These are phyloP conservation scores for Phylloscopus collybita DNA, from an alignment of 2,797 vertebrate genomes.

Conservation along the genomic window DNA sequence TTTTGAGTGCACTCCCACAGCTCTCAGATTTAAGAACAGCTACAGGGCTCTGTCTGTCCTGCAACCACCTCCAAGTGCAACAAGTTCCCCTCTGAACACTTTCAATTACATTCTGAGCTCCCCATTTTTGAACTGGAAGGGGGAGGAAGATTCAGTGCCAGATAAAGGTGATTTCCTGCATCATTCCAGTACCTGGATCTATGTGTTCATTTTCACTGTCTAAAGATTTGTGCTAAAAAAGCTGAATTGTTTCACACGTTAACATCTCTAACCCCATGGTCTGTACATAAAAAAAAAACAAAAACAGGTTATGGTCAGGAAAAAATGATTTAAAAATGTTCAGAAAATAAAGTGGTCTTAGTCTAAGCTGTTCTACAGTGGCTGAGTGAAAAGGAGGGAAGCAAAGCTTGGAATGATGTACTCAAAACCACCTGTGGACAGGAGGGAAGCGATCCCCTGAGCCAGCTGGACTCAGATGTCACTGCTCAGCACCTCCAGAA, in stretches of 20 bases:
- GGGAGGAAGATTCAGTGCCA: background rate
- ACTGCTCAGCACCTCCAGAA: background rate
- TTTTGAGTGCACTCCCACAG: background rate
- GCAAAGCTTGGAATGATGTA: background rate
- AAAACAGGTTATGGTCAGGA: background rate
- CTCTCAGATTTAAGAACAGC: background rate
- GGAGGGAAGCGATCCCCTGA: background rate
- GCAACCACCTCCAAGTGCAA: constrained; percentile 8
- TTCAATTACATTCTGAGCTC: background rate
- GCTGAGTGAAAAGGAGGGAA: background rate
- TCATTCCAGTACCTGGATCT: background rate
- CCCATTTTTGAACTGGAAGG: background rate
- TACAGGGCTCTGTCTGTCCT: background rate
- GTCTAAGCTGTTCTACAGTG: background rate
- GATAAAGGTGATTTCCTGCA: constrained; percentile 2
- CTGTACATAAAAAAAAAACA: background rate
- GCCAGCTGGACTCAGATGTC: background rate
- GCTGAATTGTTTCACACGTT: background rate
- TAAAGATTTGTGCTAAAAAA: background rate
- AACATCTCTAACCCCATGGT: background rate
- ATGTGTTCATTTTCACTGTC: background rate
- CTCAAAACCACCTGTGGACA: background rate
- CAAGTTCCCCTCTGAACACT: constrained; percentile 18
- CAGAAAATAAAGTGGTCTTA: constrained; percentile 24
- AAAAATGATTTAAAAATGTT: background rate